phyloP scores from a whole-genome alignment of 1,140 invertebrate species.

The Tetramorium alpestre region DNA sequence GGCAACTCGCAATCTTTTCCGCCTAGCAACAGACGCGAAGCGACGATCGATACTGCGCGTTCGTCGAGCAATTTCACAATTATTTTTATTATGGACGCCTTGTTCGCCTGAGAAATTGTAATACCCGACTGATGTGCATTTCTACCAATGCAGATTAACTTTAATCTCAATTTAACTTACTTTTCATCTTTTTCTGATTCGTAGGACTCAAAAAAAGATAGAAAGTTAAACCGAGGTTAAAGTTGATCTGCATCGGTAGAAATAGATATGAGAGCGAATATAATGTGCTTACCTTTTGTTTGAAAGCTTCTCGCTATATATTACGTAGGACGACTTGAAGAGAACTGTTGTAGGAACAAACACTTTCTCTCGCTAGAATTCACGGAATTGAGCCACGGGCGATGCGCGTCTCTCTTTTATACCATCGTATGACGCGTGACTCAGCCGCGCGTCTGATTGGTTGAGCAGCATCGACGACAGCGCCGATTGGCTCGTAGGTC shows the following conservation, averaged over 20 bases:
- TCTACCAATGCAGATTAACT: too few relatives aligned
- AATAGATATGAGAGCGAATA: too few relatives aligned
- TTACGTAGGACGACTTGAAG: background rate
- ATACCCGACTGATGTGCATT: too few relatives aligned
- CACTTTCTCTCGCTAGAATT: background rate
- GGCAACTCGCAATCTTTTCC: background rate
- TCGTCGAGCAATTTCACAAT: background rate
- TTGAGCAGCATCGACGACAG: background rate
- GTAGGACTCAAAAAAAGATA: too few relatives aligned
- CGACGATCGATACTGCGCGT: constrained; percentile 7
- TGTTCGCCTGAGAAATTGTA: background rate
- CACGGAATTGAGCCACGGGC: background rate
- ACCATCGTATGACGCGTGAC: background rate
- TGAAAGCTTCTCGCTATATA: background rate
- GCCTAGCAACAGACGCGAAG: constrained; percentile 40
- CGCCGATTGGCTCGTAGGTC: background rate
- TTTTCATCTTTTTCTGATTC: too few relatives aligned
- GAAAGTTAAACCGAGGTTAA: too few relatives aligned
- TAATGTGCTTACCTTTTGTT: constrained; percentile 6
- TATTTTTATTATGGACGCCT: background rate
- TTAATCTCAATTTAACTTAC: too few relatives aligned
- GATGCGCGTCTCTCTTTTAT: background rate
- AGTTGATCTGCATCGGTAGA: too few relatives aligned
- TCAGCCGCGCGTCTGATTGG: constrained; percentile 7
- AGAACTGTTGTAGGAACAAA: background rate